Base-by-base conservation (phyloP, 1,140 invertebrate genomes). In the Drosophila nigromelanica region DNA sequence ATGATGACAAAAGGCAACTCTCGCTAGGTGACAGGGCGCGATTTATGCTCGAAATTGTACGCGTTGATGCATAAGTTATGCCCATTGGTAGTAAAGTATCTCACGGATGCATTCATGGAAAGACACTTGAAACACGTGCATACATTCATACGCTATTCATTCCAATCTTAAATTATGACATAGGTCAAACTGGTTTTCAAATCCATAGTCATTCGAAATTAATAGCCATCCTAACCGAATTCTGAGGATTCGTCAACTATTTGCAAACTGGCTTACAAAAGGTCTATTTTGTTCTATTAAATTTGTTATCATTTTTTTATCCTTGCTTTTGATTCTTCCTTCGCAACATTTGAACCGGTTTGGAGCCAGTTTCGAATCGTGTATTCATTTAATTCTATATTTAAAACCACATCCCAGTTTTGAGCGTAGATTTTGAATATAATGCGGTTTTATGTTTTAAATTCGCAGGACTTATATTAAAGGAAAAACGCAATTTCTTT, bases 61-160 rank as follows among this genome's bases (percentile, higher is more conserved):
- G 83, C 82, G 85, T 87, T 89, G 72, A 87, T 73, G 82, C 82
- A 87, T 87, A 87, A 82, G 82, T 87, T 82, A 86, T 78, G 72
- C 68, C 61, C 50, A 50, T 47, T 33, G n/a, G 43, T 47, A 59
- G 58, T 12, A 52, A 64, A 71, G 68, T 78, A 79, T 79, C 72
- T 89, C 50, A 64, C 43, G 74, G 72, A 79, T 78, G 70, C 64
- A 73, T 33, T 15, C 67, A 70, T 48, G 59, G 50, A 21, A 63
- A 70, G 40, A 47, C 35, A 48, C 30, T 45, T 47, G 35, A 47
- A 37, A 12, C 27, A 66, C 47, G 24, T 21, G 61, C 51, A 42
- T 2, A 39, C 50, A 60, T 48, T 40, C 27, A 68, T 43, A 40
- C 45, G 56, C 4, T 18, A 14, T 62, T 59, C 47, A 50, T 35